phyloP scores from a whole-genome alignment of 1,140 invertebrate species.

The Frieseomelitta varia region DNA sequence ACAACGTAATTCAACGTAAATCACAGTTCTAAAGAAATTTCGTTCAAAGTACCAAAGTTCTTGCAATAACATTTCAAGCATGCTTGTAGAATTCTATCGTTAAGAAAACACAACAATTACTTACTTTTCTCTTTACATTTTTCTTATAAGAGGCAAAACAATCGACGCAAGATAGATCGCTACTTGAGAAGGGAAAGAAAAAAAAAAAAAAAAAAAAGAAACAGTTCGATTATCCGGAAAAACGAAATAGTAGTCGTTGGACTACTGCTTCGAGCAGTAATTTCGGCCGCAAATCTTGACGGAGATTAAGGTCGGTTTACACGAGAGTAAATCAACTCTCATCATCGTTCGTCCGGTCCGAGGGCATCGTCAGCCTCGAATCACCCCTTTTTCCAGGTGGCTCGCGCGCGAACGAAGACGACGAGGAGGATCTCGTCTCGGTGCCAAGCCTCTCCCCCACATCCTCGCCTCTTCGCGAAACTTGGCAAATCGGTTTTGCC shows the following conservation, averaged over 20 bases:
- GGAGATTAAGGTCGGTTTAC: slow-evolving; percentile 70
- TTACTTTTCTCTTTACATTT: no score
- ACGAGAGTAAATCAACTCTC: slow-evolving; percentile 68
- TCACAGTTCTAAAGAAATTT: no score
- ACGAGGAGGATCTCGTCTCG: slow-evolving; percentile 9
- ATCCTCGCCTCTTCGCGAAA: slow-evolving; percentile 3
- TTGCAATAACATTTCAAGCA: no score
- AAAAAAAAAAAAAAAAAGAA: neutral
- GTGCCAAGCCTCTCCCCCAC: neutral
- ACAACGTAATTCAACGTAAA: no score
- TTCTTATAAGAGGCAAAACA: no score
- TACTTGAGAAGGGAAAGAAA: neutral
- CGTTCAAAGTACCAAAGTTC: no score
- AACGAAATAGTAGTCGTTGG: no score
- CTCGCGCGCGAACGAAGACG: slow-evolving; percentile 4
- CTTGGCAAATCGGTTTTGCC: slow-evolving; percentile 70
- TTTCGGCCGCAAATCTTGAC: slow-evolving; percentile 67
- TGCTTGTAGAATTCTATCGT: no score
- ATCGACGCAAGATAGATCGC: neutral
- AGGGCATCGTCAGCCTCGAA: slow-evolving; percentile 18
- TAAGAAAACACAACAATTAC: no score
- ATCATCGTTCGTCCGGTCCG: slow-evolving; percentile 51
- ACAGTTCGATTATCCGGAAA: neutral
- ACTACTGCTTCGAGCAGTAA: slow-evolving; percentile 47
- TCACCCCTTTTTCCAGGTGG: slow-evolving; percentile 3